Conservation (phyloP, 2,113 vertebrate species). For the Limnothrissa miodon region DNA sequence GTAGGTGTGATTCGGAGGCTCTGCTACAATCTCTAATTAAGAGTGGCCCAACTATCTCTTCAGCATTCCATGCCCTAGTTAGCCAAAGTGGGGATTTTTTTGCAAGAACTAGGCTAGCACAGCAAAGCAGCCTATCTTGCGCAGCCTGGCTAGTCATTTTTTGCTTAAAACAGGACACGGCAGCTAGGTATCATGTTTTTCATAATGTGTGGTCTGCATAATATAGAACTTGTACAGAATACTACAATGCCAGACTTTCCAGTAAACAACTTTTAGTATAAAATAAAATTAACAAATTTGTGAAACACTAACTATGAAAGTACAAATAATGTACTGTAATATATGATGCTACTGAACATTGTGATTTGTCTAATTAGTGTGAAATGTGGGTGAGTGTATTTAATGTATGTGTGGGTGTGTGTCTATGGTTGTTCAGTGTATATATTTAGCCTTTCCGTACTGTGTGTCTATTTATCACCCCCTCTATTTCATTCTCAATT, state of each 20-base stretch:
- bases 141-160: not conserved
- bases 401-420: conserved; percentile 17
- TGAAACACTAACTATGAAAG: not conserved
- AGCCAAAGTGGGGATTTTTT: conserved; percentile 32
- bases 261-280: not conserved
- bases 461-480: conserved; percentile 50
- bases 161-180: not conserved
- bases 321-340: not conserved
- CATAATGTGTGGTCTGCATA: not conserved
- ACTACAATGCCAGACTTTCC: conserved; percentile 16
- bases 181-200: not conserved
- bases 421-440: conserved; percentile 37
- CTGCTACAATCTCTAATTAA: conserved; percentile 52
- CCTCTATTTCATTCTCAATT: conserved; percentile 32
- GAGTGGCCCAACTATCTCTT: conserved; percentile 43
- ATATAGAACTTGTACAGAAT: conserved; percentile 28
- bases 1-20: not conserved
- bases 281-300: not conserved
- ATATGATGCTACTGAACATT: not conserved
- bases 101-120: not conserved
- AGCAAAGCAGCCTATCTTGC: not conserved
- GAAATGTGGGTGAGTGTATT: not conserved
- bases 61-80: conserved; percentile 46
- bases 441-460: conserved; percentile 67
- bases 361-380: no score